Conservation (phyloP, 92 coral and sea anemone species). For the Parazoanthus swiftii region DNA sequence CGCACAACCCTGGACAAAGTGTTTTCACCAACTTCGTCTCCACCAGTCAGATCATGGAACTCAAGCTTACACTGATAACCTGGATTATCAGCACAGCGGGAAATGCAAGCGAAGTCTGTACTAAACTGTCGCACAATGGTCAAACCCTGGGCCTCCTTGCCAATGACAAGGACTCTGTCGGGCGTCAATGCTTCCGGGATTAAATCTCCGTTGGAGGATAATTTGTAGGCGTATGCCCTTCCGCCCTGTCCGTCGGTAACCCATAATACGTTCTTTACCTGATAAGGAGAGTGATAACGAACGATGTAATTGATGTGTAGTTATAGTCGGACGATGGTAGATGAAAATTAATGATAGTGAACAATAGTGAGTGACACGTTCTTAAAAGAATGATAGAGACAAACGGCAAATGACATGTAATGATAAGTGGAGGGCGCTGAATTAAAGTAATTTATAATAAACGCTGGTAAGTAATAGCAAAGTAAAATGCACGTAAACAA, state of each 20-base stretch:
- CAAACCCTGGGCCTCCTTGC: constrained; percentile 86
- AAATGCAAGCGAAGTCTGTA: constrained; percentile 74
- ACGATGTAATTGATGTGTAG: not conserved
- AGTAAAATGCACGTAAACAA: too few relatives aligned
- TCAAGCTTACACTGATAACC: constrained; percentile 95
- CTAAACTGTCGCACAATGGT: constrained; percentile 88
- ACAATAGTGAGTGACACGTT: not conserved
- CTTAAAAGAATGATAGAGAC: not conserved
- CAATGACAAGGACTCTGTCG: constrained; percentile 73
- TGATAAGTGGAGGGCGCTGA: not conserved
- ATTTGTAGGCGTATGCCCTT: constrained; percentile 78
- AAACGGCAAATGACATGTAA: too few relatives aligned
- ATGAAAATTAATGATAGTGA: not conserved
- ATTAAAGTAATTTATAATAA: too few relatives aligned
- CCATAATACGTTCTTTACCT: constrained; percentile 68
- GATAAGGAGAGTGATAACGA: not conserved
- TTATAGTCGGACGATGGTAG: not conserved
- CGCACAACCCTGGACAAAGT: constrained; percentile 80
- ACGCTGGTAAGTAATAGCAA: too few relatives aligned
- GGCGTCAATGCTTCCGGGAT: constrained; percentile 55
- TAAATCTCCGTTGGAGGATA: constrained; percentile 75
- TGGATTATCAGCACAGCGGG: constrained; percentile 81
- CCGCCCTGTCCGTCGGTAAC: constrained; percentile 76
- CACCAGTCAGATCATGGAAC: constrained; percentile 76
- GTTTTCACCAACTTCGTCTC: constrained; percentile 70